Evolutionary conservation across 2,113 vertebrate genomes (phyloP).

Genomic region (Nycticebus coucang): DNA sequence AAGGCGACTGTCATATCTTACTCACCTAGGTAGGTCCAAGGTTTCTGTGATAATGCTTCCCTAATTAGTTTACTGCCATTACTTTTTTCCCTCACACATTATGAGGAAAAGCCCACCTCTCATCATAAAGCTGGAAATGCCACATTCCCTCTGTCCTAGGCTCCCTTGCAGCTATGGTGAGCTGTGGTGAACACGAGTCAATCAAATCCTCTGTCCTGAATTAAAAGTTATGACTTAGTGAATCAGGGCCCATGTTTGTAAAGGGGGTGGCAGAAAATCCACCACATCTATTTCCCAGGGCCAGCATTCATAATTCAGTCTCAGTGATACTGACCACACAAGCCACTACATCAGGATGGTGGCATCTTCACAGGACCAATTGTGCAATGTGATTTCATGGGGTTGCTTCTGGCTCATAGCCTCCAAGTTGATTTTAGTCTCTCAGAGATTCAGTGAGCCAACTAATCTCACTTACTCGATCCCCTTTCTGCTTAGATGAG

Average conservation of each 20-base stretch:
- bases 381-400: not conserved
- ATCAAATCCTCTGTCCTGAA: not conserved
- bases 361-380: not conserved
- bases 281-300: not conserved
- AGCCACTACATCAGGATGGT: rapidly evolving
- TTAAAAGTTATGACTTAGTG: not conserved
- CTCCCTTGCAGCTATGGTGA: not conserved
- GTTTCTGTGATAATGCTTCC: not conserved
- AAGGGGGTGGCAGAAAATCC: not conserved
- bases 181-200: not conserved
- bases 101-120: not conserved
- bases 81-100: not conserved
- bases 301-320: not conserved
- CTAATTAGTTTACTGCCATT: not conserved
- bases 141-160: not conserved
- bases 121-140: not conserved
- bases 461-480: not conserved
- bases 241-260: not conserved
- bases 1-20: no score
- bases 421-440: not conserved
- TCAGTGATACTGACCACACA: not conserved
- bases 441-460: not conserved
- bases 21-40: not conserved
- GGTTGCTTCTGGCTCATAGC: not conserved
- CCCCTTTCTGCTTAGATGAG: not conserved